These are phyloP conservation scores for Dermatemys mawii DNA, from an alignment of 2,113 vertebrate genomes.

Conservation along the genomic window DNA sequence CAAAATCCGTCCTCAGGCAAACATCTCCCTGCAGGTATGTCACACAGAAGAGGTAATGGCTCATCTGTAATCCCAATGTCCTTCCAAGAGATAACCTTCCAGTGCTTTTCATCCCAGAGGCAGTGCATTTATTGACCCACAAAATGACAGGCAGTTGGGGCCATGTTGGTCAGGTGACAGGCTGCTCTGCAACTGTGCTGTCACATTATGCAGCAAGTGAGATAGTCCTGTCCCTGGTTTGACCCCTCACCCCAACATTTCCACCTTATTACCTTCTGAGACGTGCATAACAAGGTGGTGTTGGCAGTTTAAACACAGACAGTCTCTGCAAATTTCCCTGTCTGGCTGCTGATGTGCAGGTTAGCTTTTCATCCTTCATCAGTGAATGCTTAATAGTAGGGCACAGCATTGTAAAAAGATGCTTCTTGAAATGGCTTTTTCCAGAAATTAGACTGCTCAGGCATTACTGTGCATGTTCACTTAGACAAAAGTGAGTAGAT, in stretches of 20 bases:
- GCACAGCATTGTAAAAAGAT: not conserved
- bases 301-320: not conserved
- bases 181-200: not conserved
- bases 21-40: constrained; percentile 95
- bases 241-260: not conserved
- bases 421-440: not conserved
- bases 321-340: not conserved
- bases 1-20: constrained; percentile 89
- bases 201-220: not conserved
- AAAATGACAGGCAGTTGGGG: not conserved
- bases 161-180: not conserved
- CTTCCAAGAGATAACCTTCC: not conserved
- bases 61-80: not conserved
- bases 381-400: not conserved
- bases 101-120: not conserved
- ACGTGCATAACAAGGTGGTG: not conserved
- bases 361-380: not conserved
- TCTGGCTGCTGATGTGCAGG: not conserved
- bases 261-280: not conserved
- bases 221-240: fast-evolving
- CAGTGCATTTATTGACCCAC: not conserved
- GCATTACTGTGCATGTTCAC: not conserved
- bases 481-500: not conserved
- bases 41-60: not conserved
- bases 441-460: not conserved